Evolutionary conservation across 1,140 invertebrate species (phyloP).

Genomic region (Pristionchus pacificus): DNA sequence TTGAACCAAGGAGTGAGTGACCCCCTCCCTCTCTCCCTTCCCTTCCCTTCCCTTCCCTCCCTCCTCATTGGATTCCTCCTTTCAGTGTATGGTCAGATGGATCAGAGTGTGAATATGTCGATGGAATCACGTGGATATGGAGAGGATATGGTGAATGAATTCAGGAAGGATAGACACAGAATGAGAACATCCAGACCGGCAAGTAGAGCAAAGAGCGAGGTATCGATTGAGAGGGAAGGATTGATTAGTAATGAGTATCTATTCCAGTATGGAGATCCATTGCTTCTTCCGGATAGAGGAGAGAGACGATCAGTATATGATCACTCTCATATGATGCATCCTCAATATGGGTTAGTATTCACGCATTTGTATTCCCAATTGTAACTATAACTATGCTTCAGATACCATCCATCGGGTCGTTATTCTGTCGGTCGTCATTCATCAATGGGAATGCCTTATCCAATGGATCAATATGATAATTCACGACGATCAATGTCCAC

Average conservation of each 20-base stretch:
- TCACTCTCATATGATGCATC: neutral
- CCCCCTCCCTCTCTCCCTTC: neutral
- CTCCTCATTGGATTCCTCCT: no score
- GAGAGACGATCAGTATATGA: neutral
- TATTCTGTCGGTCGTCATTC: neutral
- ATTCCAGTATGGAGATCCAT: neutral
- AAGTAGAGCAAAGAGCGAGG: neutral
- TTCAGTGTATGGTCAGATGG: neutral
- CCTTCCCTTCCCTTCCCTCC: no score
- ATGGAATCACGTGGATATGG: neutral
- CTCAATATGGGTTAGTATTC: neutral
- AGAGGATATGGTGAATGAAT: neutral
- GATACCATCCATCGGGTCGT: neutral
- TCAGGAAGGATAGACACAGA: neutral
- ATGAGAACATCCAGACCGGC: neutral
- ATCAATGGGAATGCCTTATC: neutral
- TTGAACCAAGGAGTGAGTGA: neutral
- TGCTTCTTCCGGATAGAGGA: neutral
- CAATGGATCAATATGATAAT: neutral
- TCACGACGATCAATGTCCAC: neutral
- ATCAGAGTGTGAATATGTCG: neutral
- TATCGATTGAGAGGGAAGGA: neutral
- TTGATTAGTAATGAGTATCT: neutral
- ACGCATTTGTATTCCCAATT: no score
- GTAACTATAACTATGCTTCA: neutral